Evolutionary conservation across 2,888 invertebrate species (phyloP).

Genomic region (Steinernema hermaphroditum): DNA sequence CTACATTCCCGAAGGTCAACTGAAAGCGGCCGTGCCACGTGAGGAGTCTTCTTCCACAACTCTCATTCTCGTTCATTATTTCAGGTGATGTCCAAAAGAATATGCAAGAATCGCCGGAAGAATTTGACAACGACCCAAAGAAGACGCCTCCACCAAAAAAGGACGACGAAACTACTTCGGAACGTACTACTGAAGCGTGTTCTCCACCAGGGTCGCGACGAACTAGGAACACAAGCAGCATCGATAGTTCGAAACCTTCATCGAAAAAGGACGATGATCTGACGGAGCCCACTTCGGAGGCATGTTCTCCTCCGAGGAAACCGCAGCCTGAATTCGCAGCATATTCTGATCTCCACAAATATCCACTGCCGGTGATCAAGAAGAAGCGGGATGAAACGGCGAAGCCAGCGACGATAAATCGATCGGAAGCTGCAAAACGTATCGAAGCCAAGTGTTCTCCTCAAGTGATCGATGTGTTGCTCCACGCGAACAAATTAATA

Average conservation of each 20-base stretch:
- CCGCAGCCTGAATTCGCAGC: neutral
- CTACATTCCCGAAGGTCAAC: neutral
- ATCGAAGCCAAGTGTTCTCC: neutral
- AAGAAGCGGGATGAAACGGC: neutral
- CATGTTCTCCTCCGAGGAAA: no score
- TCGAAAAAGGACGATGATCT: neutral
- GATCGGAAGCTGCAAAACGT: neutral
- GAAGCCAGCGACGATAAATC: neutral
- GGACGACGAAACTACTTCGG: neutral
- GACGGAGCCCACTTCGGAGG: neutral
- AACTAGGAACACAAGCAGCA: neutral
- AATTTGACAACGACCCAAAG: conserved; percentile 12
- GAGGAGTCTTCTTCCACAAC: no score
- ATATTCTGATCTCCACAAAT: neutral
- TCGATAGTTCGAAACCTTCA: neutral
- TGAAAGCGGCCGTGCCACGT: neutral
- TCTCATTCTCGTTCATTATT: no score
- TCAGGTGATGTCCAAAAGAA: neutral
- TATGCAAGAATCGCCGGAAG: neutral
- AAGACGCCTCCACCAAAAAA: neutral
- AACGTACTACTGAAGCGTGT: neutral
- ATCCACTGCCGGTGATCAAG: neutral
- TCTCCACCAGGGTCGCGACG: neutral
- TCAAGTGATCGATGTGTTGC: neutral
- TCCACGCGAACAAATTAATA: neutral